Conservation (phyloP, 2,113 vertebrate genomes). For the Microtus montanus region DNA sequence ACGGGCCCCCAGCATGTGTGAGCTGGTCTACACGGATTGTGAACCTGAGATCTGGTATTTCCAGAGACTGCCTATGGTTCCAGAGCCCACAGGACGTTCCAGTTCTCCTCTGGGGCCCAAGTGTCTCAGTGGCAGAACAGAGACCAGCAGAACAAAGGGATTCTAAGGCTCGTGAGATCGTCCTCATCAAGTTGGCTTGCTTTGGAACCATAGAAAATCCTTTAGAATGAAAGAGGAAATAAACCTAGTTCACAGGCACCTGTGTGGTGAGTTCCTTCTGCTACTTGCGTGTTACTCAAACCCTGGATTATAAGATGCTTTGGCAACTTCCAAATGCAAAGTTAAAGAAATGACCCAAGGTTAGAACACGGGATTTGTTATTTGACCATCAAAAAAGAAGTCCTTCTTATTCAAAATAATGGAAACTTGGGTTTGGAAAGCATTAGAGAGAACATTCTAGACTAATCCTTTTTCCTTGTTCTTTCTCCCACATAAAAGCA, state of each 20-base stretch:
- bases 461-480: conserved; percentile 7
- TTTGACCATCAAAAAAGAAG: conserved; percentile 58
- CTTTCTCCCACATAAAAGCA: background rate
- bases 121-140: background rate
- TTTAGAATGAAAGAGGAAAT: conserved; percentile 46
- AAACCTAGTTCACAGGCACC: background rate
- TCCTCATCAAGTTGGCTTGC: background rate
- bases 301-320: conserved; percentile 45
- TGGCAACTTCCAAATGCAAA: conserved; percentile 59
- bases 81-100: background rate
- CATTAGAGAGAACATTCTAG: conserved; percentile 43
- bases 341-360: conserved; percentile 30
- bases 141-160: background rate
- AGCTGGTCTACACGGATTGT: too few relatives aligned
- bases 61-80: background rate
- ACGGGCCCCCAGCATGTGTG: rapidly evolving
- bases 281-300: conserved; percentile 62
- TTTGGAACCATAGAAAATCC: background rate
- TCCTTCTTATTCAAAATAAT: conserved; percentile 51
- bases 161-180: background rate
- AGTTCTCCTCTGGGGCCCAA: background rate
- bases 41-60: background rate
- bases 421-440: conserved; percentile 12
- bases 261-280: background rate
- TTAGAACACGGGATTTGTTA: conserved; percentile 59